phyloP scores from a whole-genome alignment of 2,113 vertebrate species.

The Scomber colias region DNA sequence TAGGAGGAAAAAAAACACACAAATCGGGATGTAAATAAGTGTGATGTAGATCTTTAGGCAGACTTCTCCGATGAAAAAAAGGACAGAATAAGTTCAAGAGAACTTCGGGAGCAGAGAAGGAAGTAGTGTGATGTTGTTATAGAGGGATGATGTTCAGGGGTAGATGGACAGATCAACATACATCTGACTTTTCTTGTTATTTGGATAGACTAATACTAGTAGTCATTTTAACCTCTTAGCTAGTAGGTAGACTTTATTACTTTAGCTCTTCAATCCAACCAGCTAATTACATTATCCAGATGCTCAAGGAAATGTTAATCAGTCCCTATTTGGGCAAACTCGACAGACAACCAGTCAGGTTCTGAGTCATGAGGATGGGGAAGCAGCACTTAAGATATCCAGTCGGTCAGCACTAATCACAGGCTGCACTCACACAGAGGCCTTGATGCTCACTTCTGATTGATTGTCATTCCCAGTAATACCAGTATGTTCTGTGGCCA shows the following conservation, averaged over 20 bases:
- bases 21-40: too few species aligned
- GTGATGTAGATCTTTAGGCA: too few species aligned
- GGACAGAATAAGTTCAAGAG: too few species aligned
- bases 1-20: neutral
- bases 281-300: neutral
- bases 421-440: constrained; percentile 4
- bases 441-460: constrained; percentile 5
- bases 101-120: too few species aligned
- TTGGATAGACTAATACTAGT: neutral
- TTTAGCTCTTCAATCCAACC: neutral
- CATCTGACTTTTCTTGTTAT: too few species aligned
- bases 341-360: constrained; percentile 16
- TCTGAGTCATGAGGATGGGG: constrained; percentile 36
- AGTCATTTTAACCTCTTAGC: too few species aligned
- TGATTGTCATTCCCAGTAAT: constrained; percentile 9
- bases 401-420: constrained; percentile 22
- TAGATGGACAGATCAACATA: too few species aligned
- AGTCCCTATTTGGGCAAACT: constrained; percentile 6
- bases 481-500: neutral
- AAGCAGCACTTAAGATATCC: neutral
- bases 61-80: too few species aligned
- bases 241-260: too few species aligned
- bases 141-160: too few species aligned
- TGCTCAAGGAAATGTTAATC: constrained; percentile 18
- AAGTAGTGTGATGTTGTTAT: too few species aligned